Conservation (phyloP, 2,888 invertebrate genomes). For the Limnephilus marmoratus region DNA sequence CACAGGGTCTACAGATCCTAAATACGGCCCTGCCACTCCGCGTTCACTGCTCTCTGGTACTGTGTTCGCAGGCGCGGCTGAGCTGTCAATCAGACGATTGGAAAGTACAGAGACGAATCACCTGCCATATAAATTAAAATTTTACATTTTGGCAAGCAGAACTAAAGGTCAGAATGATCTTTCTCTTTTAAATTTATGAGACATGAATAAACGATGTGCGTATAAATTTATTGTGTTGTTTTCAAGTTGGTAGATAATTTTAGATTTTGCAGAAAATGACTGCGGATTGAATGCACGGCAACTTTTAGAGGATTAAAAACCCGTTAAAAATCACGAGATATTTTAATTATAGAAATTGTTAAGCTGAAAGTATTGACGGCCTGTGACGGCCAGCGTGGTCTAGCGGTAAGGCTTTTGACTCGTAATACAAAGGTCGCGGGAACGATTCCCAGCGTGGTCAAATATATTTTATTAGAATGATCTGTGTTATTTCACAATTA, state of each 20-base stretch:
- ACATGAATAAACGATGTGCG: neutral
- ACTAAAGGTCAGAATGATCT: neutral
- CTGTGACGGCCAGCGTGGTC: too few species aligned
- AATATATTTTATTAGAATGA: too few species aligned
- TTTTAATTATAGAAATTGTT: too few species aligned
- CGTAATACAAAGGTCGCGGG: too few species aligned
- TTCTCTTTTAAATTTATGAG: neutral
- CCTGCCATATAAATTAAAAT: neutral
- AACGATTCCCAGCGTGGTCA: too few species aligned
- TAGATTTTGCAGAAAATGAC: neutral
- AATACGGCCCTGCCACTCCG: neutral
- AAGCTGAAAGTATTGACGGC: too few species aligned
- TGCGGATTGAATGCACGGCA: neutral
- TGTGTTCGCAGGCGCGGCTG: constrained; percentile 3
- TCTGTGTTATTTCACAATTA: too few species aligned
- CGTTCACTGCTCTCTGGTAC: neutral
- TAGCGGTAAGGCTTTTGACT: too few species aligned
- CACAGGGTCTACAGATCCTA: too few species aligned
- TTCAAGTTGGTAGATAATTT: too few species aligned
- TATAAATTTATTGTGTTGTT: neutral
- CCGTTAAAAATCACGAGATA: too few species aligned
- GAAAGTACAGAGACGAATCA: neutral
- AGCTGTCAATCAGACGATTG: constrained; percentile 24
- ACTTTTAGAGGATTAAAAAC: too few species aligned
- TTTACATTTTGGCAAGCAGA: neutral